Conservation (phyloP, 37 sponge, comb jelly and placozoan genomes). For the Ephydatia muelleri region DNA sequence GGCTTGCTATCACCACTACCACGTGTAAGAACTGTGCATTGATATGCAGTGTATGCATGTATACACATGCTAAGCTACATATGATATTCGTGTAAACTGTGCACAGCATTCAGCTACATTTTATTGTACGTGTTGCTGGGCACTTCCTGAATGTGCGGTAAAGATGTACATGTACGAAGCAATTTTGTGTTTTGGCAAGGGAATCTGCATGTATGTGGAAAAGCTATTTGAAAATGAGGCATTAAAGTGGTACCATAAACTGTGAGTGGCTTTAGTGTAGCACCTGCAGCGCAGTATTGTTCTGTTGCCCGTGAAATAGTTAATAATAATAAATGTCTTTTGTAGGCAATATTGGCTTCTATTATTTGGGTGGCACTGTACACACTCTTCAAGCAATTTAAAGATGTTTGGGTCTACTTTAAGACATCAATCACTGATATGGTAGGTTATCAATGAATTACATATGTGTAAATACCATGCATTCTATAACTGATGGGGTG, state of each 20-base stretch:
- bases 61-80: background rate
- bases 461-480: too few relatives aligned
- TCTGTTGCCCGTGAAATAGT: too few relatives aligned
- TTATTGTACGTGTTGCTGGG: background rate
- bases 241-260: too few relatives aligned
- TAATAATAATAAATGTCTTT: too few relatives aligned
- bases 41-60: background rate
- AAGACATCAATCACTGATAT: slow-evolving; percentile 50
- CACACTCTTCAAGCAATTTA: slow-evolving; percentile 67
- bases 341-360: slow-evolving; percentile 61
- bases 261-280: too few relatives aligned
- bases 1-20: slow-evolving; percentile 69
- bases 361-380: slow-evolving; percentile 71
- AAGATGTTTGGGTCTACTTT: slow-evolving; percentile 49
- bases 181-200: too few relatives aligned
- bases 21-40: slow-evolving; percentile 9
- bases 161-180: too few relatives aligned
- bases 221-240: too few relatives aligned
- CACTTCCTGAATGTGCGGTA: background rate
- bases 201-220: too few relatives aligned
- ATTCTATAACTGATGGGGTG: too few relatives aligned
- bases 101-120: background rate
- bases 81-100: background rate
- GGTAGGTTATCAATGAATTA: slow-evolving; percentile 31
- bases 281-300: too few relatives aligned